Base-by-base conservation (phyloP, 2,797 vertebrate species). In the Helarctos malayanus region DNA sequence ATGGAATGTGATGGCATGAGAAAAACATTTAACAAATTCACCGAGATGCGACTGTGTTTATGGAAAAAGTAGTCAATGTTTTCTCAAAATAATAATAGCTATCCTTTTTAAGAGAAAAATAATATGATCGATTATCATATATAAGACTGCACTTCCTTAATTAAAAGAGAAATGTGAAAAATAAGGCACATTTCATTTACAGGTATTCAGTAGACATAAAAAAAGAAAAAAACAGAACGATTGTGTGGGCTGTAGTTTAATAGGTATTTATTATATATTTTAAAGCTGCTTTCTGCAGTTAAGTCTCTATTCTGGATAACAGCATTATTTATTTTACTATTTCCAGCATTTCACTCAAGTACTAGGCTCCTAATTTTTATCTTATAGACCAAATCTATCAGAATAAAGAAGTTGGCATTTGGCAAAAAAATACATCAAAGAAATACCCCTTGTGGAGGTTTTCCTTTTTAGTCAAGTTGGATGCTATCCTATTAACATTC, bases 221-320 rank as follows among this genome's bases (percentile, higher is more conserved):
- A 65, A 75, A 69, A 18, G 10, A 9, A 68, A 68, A 35, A 35
- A 68, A 68, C 5, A 95, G 29, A 96, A 86, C 1, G 52, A 27
- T 47, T 63, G 4, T 5, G 27, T 76, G 38, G 32, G 27, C 45
- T 96, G 19, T 7, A 56, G 29, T 56, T 93, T 83, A 78, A 45
- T 82, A 94, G 12, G 27, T 88, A 65, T 10, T 96, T 83, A 81
- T 91, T 93, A 90, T 76, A 82, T 76, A 80, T 96, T 95, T 85
- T 76, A 89, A 97, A 80, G 18, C 4, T 92, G 4, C 2, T 47
- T 80, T 78, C 61, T 90, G 1, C 21, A 35, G 19, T 61, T 92
- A 89, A n/a, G 25, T 35, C 21, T 93, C 63, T 86, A 10, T 89
- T 96, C n/a, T 78, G 8, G 71, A 21, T 14, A 96, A n/a, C 5